Evolutionary conservation across 2,113 vertebrate species (phyloP).

Genomic region (Penelope pileata): DNA sequence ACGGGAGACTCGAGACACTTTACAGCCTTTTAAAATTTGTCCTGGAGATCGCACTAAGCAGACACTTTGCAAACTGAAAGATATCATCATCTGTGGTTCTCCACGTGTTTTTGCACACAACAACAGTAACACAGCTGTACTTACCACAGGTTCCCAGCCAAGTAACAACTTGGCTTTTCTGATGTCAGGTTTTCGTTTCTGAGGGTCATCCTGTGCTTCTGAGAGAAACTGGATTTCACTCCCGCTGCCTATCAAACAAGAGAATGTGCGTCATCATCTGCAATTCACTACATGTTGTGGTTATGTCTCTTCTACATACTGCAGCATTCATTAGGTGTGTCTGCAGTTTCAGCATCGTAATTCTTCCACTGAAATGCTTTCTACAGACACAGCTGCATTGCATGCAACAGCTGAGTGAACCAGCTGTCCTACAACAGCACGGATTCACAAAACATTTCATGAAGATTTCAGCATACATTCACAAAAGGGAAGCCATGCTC

Average conservation of each 20-base stretch:
- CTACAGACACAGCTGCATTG: not conserved
- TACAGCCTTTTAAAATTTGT: not conserved
- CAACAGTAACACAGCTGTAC: slow-evolving; percentile 14
- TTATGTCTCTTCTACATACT: not conserved
- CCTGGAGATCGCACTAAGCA: not conserved
- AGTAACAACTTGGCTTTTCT: slow-evolving; percentile 93
- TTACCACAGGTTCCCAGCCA: slow-evolving; percentile 97
- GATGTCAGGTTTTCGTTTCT: slow-evolving; percentile 96
- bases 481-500: not conserved
- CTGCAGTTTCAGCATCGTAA: not conserved
- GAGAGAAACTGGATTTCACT: slow-evolving; percentile 98
- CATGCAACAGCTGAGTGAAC: not conserved
- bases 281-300: not conserved
- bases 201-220: slow-evolving; percentile 97
- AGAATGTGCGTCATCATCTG: not conserved
- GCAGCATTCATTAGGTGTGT: not conserved
- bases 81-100: rapidly evolving
- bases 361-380: not conserved
- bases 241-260: slow-evolving; percentile 79
- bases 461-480: not conserved
- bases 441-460: not conserved
- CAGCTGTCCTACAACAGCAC: not conserved
- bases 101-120: not conserved
- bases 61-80: not conserved
- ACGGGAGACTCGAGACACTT: not conserved